Percentiles rank a stretch among this genome's conserved stretches.
Evolutionary conservation across 2,113 vertebrate species (phyloP).

Genomic region (Scalopus aquaticus): DNA sequence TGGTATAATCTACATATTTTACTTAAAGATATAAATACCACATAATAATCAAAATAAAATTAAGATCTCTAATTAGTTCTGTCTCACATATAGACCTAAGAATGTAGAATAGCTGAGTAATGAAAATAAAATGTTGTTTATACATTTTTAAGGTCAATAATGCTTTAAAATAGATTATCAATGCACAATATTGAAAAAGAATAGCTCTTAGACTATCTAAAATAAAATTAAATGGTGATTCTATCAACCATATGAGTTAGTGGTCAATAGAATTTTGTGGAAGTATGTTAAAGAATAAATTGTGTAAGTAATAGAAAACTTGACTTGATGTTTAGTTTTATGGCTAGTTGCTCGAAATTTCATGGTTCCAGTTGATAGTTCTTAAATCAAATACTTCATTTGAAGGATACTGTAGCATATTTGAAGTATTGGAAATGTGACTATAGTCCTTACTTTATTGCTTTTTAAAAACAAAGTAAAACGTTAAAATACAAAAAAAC

Average conservation of each 20-base stretch:
- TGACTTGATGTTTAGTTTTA: constrained; percentile 21
- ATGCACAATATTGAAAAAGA: neutral
- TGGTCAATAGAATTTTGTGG: neutral
- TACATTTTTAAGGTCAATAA: neutral
- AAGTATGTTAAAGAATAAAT: constrained; percentile 41
- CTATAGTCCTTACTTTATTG: neutral
- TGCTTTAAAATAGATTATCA: neutral
- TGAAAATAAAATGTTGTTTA: constrained; percentile 4
- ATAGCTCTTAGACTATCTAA: neutral
- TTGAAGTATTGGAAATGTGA: constrained; percentile 8
- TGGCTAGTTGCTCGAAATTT: constrained; percentile 48
- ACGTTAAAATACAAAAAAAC: neutral
- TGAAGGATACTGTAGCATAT: neutral
- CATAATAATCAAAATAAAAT: constrained; percentile 41
- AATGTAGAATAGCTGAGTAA: neutral
- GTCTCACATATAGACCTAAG: neutral
- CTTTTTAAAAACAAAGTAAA: neutral
- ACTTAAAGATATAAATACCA: neutral
- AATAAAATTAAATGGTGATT: neutral
- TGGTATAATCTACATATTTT: neutral
- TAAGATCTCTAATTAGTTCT: neutral
- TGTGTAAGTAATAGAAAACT: neutral
- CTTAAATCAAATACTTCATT: constrained; percentile 42
- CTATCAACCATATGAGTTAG: neutral
- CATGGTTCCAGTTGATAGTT: constrained; percentile 20